Conservation (phyloP, 2,888 invertebrate genomes). For the Agrilus mali region DNA sequence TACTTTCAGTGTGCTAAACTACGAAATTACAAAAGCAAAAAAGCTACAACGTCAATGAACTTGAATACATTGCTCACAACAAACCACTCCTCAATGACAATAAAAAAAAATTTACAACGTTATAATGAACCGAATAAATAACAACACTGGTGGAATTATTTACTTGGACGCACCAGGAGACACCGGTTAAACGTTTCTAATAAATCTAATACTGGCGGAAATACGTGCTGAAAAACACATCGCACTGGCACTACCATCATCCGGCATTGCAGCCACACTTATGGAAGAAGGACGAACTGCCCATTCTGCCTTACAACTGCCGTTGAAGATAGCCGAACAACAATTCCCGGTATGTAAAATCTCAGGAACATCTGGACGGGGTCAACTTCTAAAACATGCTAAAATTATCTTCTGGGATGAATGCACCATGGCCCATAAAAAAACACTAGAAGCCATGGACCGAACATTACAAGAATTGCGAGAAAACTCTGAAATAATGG, state of each 20-base stretch:
- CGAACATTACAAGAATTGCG: conserved; percentile 20
- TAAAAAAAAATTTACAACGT: conserved; percentile 17
- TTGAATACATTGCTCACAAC: too few relatives aligned
- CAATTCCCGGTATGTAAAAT: conserved; percentile 25
- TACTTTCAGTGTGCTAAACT: too few relatives aligned
- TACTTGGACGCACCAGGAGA: conserved; percentile 21
- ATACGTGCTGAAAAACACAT: conserved; percentile 20
- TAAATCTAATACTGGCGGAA: conserved; percentile 16
- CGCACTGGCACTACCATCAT: conserved; percentile 18
- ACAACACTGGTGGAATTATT: conserved; percentile 11
- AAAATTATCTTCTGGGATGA: conserved; percentile 32
- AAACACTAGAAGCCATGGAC: conserved; percentile 23
- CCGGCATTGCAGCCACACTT: conserved; percentile 32
- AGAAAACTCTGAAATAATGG: conserved; percentile 13
- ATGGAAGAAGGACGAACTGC: conserved; percentile 27
- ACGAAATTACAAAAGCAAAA: too few relatives aligned
- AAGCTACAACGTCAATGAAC: too few relatives aligned
- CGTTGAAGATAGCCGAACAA: conserved; percentile 20
- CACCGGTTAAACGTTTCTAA: conserved; percentile 25
- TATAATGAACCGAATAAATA: conserved; percentile 15
- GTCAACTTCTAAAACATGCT: conserved; percentile 19
- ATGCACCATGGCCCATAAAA: conserved; percentile 28
- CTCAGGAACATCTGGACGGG: conserved; percentile 15
- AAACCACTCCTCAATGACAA: too few relatives aligned
- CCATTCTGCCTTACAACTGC: conserved; percentile 28